These are phyloP conservation scores for Halyomorpha halys DNA, from an alignment of 1,140 invertebrate species.

Conservation along the genomic window DNA sequence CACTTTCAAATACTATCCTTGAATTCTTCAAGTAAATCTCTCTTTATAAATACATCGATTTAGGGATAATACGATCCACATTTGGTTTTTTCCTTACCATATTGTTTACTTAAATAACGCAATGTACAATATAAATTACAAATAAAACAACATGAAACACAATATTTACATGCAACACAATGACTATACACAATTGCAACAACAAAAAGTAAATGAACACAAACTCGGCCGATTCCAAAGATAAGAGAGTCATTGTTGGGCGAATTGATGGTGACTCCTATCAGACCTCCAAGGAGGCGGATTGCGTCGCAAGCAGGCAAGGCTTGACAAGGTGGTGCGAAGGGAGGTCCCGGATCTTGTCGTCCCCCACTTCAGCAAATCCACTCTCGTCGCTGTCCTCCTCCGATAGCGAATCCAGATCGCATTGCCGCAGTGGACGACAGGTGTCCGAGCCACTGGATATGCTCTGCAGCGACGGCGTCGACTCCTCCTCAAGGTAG, in stretches of 20 bases:
- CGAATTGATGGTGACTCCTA: background rate
- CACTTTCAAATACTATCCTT: no score
- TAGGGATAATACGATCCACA: no score
- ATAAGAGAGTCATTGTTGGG: background rate
- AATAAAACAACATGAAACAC: slow-evolving; percentile 2
- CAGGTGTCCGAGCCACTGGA: slow-evolving; percentile 31
- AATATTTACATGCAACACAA: slow-evolving; percentile 9
- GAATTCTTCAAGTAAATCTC: no score
- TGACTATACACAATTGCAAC: background rate
- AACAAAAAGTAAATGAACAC: background rate
- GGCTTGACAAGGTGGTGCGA: slow-evolving; percentile 31
- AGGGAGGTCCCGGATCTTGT: slow-evolving; percentile 30
- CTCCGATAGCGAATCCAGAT: slow-evolving; percentile 31
- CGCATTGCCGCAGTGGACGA: slow-evolving; percentile 13
- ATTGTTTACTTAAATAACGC: background rate
- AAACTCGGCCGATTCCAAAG: background rate
- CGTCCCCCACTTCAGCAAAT: slow-evolving; percentile 31
- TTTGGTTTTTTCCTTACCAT: background rate
- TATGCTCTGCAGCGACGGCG: slow-evolving; percentile 33
- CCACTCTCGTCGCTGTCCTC: slow-evolving; percentile 33
- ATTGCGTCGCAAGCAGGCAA: slow-evolving; percentile 27
- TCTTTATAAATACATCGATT: no score
- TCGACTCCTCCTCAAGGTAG: slow-evolving; percentile 32
- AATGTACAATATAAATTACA: slow-evolving; percentile 18
- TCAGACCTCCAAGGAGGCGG: slow-evolving; percentile 18